Base-by-base conservation (phyloP, 2,888 invertebrate species). In the Melolontha melolontha region DNA sequence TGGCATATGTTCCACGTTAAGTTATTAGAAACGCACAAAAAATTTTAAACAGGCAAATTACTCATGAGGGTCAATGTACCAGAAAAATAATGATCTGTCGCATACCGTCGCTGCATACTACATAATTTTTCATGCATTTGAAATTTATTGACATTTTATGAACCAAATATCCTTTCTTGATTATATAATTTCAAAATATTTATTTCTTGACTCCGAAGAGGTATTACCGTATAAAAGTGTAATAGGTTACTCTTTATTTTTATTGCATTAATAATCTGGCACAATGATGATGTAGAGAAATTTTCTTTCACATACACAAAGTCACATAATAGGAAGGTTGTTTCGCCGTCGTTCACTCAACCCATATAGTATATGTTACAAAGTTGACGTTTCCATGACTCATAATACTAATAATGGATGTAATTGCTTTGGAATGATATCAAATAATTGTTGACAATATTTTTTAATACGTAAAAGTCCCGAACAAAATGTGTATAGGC, bases 311-410 rank as follows among this genome's bases (percentile, higher is more conserved):
- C 7, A 34, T 34, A 34, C 34, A 34, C 12, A 47, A 62, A 49
- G 59, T 62, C 47, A 62, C 59, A 11, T 34, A 62, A 62, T 62
- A 34, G 59, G 59, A 62, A 62, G 59, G 59, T 47, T 47, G 59
- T 62, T 47, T 34, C 29, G 29, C 22, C 41, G 54, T 42, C 11
- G 29, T 29, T 12, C 27, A 42, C 42, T 22, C 22, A 16, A 47
- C 29, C 34, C 16, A 34, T 17, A 34, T 5, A n/a, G 17, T 40
- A 14, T 39, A 54, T 34, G 12, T 12, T n/a, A 41, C 40, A 16
- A 54, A 39, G 59, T 16, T 52, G 47, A 49, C 22, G 16, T 41
- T 41, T 40, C 1, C 40, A 55, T 62, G 59, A 62, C 14, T 62
- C 59, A 62, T 47, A 34, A 34, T 34, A 34, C 10, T 34, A 34